Evolutionary conservation across 2,888 invertebrate genomes (phyloP).

Genomic region (Epinotia ramella): DNA sequence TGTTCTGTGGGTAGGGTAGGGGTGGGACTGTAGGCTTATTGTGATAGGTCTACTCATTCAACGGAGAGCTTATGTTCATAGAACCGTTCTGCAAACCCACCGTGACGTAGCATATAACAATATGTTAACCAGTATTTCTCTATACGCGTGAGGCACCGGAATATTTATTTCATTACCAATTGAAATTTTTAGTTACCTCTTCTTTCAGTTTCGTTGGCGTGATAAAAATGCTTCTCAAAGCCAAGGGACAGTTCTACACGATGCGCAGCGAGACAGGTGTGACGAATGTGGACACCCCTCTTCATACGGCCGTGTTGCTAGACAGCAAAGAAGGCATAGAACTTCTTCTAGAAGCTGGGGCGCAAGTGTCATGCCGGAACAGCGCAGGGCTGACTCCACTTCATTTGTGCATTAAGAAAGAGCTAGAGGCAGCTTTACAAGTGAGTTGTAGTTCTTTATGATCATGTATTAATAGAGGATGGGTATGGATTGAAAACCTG

Average conservation of each 20-base stretch:
- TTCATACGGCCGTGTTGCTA: constrained; percentile 82
- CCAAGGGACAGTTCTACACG: constrained; percentile 62
- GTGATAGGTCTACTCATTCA: no score
- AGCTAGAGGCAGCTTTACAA: constrained; percentile 74
- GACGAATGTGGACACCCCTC: constrained; percentile 69
- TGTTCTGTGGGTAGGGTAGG: no score
- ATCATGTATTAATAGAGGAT: no score
- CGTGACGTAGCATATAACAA: no score
- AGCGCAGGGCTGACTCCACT: constrained; percentile 78
- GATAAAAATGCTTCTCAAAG: constrained; percentile 64
- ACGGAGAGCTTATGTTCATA: no score
- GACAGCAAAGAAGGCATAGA: constrained; percentile 73
- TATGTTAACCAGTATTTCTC: no score
- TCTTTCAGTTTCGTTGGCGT: constrained; percentile 63
- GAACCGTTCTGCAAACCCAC: no score
- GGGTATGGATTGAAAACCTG: no score
- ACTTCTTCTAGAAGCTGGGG: constrained; percentile 73
- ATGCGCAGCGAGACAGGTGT: constrained; percentile 57
- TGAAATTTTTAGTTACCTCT: no score
- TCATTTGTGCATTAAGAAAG: constrained; percentile 79
- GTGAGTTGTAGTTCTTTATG: constrained; percentile 52
- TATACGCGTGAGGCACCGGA: no score
- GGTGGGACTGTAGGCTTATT: no score
- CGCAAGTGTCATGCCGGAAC: constrained; percentile 72
- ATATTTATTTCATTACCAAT: no score